Evolutionary conservation across 2,113 vertebrate genomes (phyloP), one percentile per base, ranked within the genome.

Genomic region (Misgurnus anguillicaudatus): DNA sequence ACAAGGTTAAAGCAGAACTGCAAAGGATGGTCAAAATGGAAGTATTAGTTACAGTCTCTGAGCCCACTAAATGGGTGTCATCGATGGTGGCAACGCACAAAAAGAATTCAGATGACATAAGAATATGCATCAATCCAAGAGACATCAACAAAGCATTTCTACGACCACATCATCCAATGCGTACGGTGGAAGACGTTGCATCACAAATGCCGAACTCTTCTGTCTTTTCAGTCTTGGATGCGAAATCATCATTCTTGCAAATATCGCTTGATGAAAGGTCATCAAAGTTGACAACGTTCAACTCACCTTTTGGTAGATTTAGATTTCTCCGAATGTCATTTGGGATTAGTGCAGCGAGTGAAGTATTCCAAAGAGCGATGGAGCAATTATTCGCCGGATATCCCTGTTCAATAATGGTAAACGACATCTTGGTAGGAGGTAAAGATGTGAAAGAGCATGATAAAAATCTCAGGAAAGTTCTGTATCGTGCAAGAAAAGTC

Each of bases 231-330:
- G 70, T 73, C 24, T 53, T 58, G 10, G 70, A 31, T 2, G 24
- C 24, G 24, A 31, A 31, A 31, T 71, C 76, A 19, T 62, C 53
- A 79, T 80, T 61, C 57, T 67, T 42, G 21, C 77, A 42, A 80
- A 13, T 80, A 82, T 67, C 24, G 14, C 6, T 31, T 62, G 62
- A 64, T 17, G 61, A 75, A 9, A 0, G 71, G 65, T 31, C 60
- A 1, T 80, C 24, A 51, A 66, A 57, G 8, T 58, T 79, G 80
- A 79, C 75, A 17, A 73, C 36, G 82, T 86, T 85, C 38, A 80
- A 77, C 53, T 19, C 0, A 61, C 47, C 48, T 3, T 71, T 71
- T 24, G 39, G 72, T 19, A 7, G 14, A 14, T 75, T 6, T 58
- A 2, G 72, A 63, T 63, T 63, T 75, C 1, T 62, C 9, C 5